Evolutionary conservation across 2,888 invertebrate species (phyloP).

Genomic region (Chrysopilus asiliformis): DNA sequence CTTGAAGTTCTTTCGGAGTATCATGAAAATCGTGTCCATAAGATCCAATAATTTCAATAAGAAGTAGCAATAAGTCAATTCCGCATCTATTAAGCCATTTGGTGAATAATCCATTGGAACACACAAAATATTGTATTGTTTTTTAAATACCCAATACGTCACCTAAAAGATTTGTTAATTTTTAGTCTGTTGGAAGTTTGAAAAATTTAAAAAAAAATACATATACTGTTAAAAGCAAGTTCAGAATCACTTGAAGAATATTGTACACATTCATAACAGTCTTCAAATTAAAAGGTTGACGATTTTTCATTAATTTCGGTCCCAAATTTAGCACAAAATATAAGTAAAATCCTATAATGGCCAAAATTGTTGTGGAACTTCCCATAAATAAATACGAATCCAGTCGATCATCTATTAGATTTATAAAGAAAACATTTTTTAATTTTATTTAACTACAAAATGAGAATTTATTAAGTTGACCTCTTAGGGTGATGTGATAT

Average conservation of each 20-base stretch:
- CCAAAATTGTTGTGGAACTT: too few relatives aligned
- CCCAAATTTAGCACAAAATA: conserved; percentile 54
- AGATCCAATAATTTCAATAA: conserved; percentile 50
- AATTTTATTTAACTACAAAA: too few relatives aligned
- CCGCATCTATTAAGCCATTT: not conserved
- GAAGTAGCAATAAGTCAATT: conserved; percentile 41
- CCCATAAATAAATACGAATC: not conserved
- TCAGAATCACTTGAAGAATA: conserved; percentile 46
- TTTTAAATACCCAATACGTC: not conserved
- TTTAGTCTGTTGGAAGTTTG: conserved; percentile 2
- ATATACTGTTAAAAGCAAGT: conserved; percentile 30
- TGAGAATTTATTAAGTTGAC: too few relatives aligned
- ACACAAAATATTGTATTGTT: not conserved
- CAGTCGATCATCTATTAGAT: not conserved
- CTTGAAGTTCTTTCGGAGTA: conserved; percentile 52
- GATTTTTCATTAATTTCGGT: conserved; percentile 53
- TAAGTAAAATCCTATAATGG: too few relatives aligned
- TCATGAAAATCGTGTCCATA: conserved; percentile 54
- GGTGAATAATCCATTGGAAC: conserved; percentile 1
- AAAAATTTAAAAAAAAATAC: conserved; percentile 29
- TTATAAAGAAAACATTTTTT: too few relatives aligned
- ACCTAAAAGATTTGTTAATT: too few relatives aligned
- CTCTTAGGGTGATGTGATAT: too few relatives aligned
- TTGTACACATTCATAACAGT: conserved; percentile 52
- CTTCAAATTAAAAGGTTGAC: conserved; percentile 47